phyloP scores from a whole-genome alignment of 1,140 invertebrate genomes.

The Drosophila sturtevanti region DNA sequence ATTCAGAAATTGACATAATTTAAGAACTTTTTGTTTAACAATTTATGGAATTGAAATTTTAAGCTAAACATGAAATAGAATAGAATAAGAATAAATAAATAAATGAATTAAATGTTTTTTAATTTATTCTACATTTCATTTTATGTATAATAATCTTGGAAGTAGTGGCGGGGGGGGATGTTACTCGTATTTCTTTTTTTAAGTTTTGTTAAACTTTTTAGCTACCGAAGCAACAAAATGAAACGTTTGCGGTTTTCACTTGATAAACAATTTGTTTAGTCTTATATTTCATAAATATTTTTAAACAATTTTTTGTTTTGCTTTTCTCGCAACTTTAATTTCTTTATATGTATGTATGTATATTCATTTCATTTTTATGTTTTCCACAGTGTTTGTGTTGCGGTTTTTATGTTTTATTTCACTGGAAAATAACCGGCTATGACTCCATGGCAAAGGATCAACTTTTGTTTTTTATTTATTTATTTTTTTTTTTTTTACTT shows the following conservation, averaged over 20 bases:
- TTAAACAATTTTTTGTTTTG: conserved; percentile 47
- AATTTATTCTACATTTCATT: too few species aligned
- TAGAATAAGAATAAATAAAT: too few species aligned
- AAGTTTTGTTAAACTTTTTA: conserved; percentile 3
- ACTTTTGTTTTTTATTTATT: conserved; percentile 59
- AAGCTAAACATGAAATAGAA: too few species aligned
- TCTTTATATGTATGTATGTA: too few species aligned
- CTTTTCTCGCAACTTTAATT: conserved; percentile 15
- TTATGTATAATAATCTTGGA: too few species aligned
- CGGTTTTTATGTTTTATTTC: conserved; percentile 58
- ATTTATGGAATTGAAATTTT: too few species aligned
- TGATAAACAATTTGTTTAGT: conserved; percentile 70
- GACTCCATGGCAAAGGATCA: conserved; percentile 53
- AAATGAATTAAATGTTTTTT: too few species aligned
- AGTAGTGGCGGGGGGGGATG: too few species aligned
- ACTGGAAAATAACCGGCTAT: conserved; percentile 54
- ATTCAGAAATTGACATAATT: too few species aligned
- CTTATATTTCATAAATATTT: conserved; percentile 62
- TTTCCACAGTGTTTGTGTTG: conserved; percentile 46
- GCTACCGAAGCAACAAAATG: conserved; percentile 30
- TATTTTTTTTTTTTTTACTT: too few species aligned
- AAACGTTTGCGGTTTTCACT: conserved; percentile 69
- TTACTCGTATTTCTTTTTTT: too few species aligned
- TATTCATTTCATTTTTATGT: background rate
- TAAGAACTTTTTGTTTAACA: too few species aligned